Evolutionary conservation across 2,113 vertebrate species (phyloP), one percentile per base, ranked within the genome.

Genomic region (Antennarius striatus): DNA sequence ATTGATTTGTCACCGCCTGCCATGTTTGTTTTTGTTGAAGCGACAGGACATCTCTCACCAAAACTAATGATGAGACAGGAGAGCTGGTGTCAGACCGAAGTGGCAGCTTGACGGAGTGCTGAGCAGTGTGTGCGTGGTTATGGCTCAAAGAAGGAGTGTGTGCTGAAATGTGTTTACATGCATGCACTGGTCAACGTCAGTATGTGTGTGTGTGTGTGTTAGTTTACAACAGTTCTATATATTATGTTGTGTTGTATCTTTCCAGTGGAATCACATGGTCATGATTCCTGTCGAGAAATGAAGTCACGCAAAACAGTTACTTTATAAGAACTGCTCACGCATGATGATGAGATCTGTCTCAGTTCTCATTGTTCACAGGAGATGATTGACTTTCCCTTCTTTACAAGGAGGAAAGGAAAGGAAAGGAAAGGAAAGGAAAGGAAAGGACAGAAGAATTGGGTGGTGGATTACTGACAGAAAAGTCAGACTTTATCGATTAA

Each of bases 1-100:
- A 91, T 90, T 81, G 89, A 90, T 86, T 83, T 65, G 75, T 84
- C 71, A 71, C 68, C 51, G 77, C 73, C 79, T 86, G 83, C 78
- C 83, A 87, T 90, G 86, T 86, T 90, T 90, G 86, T 90, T 89
- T 88, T 85, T 90, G 86, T 86, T 79, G 65, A 68, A 72, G 39
- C 58, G 81, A 81, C 80, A 78, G 82, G 69, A 84, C 83, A 88
- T 91, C 72, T 86, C 83, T 90, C 88, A 89, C 80, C 39, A 67
- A 86, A 88, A 91, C 86, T 78, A 90, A 91, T 86, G 82, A 88
- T 78, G 77, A 84, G 78, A 75, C 74, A 45, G 78, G 74, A 81
- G 80, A 76, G 79, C 65, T 57, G 66, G 68, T 78, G 88, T 85
- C 88, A 89, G 70, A 80, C 69, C 42, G 7, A 85, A 71, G 61